Base-by-base conservation (phyloP, 2,888 invertebrate species). In the Zonitis immaculata region DNA sequence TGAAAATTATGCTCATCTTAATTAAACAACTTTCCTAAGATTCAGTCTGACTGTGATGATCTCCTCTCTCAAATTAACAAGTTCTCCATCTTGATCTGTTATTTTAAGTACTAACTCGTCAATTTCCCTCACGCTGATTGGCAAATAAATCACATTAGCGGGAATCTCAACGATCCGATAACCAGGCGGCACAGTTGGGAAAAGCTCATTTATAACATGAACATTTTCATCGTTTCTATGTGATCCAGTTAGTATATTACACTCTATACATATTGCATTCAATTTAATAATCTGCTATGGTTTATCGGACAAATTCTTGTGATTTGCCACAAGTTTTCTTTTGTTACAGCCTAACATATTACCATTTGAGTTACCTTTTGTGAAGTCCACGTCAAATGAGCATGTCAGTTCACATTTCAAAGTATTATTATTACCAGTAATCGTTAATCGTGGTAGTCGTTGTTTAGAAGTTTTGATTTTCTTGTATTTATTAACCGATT, bases 291-390 rank as follows among this genome's bases (percentile, higher is more conserved):
- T 65, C 9, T 58, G 32, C 1, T 59, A 49, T 26, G 58, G 48
- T 42, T 52, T 12, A 57, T 65, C 60, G 4, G 64, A 61, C 42
- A 52, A 45, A 35, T 60, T 57, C 18, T 42, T 49, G 12, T 6
- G 18, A 26, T 44, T 51, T 7, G 26, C 26, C 1, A 6, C 8
- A 7, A 26, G 8, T 7, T 7, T 26, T 26, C 6, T 26, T 6
- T 1, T 7, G 53, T 16, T 50, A 51, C 18, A 60, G 27, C 26
- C 22, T 3, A 22, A 20, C n/a, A 47, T 1, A 1, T 50, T 39
- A 9, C 8, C 14, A 81, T 81, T 80, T 74, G 77, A 82, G 73
- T 62, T 73, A 6, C 6, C 6, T 6, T 26, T 26, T 26, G 26
- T 26, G 74, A 22, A 22, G 22, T 22, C 22, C 1, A 9, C 6